phyloP scores from a whole-genome alignment of 2,888 invertebrate species.

The Panopea generosa region DNA sequence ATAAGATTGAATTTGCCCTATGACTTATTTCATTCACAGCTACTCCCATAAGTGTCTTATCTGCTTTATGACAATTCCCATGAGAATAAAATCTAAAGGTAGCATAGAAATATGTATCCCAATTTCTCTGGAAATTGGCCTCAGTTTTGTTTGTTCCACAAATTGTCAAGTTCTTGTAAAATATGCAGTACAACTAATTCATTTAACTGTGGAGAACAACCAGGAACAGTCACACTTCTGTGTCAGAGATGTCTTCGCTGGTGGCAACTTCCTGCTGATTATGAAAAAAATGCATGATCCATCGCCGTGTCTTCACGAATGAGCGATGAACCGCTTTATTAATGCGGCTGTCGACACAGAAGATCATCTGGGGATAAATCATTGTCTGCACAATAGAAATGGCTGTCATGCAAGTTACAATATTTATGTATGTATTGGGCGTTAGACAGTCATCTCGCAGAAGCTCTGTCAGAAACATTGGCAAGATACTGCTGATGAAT shows the following conservation, averaged over 20 bases:
- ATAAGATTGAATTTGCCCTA: too few relatives aligned
- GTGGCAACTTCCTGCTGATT: constrained; percentile 63
- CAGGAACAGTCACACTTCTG: constrained; percentile 59
- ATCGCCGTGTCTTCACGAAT: constrained; percentile 49
- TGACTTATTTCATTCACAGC: too few relatives aligned
- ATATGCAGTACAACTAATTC: too few relatives aligned
- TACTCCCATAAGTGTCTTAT: too few relatives aligned
- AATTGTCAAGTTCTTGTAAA: too few relatives aligned
- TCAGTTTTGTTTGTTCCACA: too few relatives aligned
- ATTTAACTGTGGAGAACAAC: neutral
- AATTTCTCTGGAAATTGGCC: too few relatives aligned
- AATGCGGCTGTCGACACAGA: constrained; percentile 73
- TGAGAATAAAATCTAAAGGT: too few relatives aligned
- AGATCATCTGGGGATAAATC: constrained; percentile 78
- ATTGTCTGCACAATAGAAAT: constrained; percentile 77
- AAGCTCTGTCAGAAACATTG: constrained; percentile 75
- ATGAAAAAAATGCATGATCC: constrained; percentile 57
- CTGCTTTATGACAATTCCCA: too few relatives aligned
- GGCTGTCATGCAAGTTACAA: constrained; percentile 74
- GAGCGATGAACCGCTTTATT: constrained; percentile 70
- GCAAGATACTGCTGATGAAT: constrained; percentile 74
- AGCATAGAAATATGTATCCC: too few relatives aligned
- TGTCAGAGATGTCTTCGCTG: constrained; percentile 65
- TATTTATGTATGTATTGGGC: constrained; percentile 71
- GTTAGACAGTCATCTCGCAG: constrained; percentile 64